Percentiles rank a stretch among this genome's conserved stretches.
phyloP scores from a whole-genome alignment of 2,888 invertebrate genomes.

The Philereme vetulata region DNA sequence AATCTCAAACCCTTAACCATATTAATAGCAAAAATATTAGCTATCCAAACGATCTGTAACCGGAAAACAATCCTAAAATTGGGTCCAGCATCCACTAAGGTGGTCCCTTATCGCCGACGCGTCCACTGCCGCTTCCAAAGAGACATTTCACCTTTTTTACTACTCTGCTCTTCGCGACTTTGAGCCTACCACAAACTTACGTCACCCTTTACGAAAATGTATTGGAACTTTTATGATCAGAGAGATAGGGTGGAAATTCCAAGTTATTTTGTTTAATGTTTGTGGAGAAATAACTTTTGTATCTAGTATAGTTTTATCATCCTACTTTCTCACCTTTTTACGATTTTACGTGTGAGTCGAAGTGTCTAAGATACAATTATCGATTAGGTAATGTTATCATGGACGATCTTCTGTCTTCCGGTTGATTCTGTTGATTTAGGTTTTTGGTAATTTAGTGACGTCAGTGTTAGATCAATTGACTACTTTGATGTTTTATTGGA shows the following conservation, averaged over 20 bases:
- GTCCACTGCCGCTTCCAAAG: slow-evolving; percentile 77
- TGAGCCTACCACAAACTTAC: slow-evolving; percentile 49
- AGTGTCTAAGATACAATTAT: slow-evolving; percentile 83
- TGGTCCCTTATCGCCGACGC: slow-evolving; percentile 79
- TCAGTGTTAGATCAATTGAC: slow-evolving; percentile 47
- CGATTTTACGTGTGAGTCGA: slow-evolving; percentile 77
- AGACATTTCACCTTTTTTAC: slow-evolving; percentile 84
- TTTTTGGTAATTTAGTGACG: slow-evolving; percentile 63
- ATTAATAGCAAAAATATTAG: slow-evolving; percentile 41
- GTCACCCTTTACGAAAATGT: slow-evolving; percentile 15
- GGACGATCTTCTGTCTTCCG: slow-evolving; percentile 81
- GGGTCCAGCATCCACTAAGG: slow-evolving; percentile 68
- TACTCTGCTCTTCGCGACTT: slow-evolving; percentile 79
- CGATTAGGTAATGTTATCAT: slow-evolving; percentile 82
- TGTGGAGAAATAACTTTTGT: slow-evolving; percentile 38
- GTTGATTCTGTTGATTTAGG: slow-evolving; percentile 77
- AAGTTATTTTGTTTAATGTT: background rate
- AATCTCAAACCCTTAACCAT: slow-evolving; percentile 16
- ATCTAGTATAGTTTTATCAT: slow-evolving; percentile 73
- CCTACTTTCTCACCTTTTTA: slow-evolving; percentile 83
- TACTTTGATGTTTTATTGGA: slow-evolving; percentile 43
- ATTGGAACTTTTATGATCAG: background rate
- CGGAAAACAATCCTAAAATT: slow-evolving; percentile 78
- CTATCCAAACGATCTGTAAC: slow-evolving; percentile 58
- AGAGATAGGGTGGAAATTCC: slow-evolving; percentile 39